phyloP scores from a whole-genome alignment of 1,140 invertebrate genomes.

The Drosophila bipectinata region DNA sequence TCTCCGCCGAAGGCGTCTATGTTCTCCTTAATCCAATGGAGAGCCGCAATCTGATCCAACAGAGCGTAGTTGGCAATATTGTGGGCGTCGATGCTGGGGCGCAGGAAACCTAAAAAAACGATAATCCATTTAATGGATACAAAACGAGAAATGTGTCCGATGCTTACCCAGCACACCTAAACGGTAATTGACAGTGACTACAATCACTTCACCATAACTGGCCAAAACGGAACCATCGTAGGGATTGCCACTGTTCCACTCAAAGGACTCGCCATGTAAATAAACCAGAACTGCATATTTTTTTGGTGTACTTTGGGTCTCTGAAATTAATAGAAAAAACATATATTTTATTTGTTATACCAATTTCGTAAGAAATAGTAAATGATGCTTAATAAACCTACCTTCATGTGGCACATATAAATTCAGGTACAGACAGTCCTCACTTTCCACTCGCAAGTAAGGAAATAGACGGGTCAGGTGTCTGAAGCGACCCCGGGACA shows the following conservation, averaged over 20 bases:
- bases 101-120: constrained; percentile 89
- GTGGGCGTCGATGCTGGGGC: constrained; percentile 89
- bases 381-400: constrained; percentile 79
- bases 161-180: constrained; percentile 93
- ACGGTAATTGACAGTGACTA: constrained; percentile 96
- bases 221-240: constrained; percentile 95
- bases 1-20: constrained; percentile 94
- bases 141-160: not conserved
- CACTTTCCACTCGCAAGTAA: constrained; percentile 91
- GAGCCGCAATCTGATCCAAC: constrained; percentile 93
- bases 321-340: constrained; percentile 13
- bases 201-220: constrained; percentile 94
- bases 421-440: constrained; percentile 97
- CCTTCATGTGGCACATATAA: constrained; percentile 93
- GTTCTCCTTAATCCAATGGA: constrained; percentile 95
- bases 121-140: not conserved
- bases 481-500: constrained; percentile 87
- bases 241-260: constrained; percentile 96
- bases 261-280: constrained; percentile 96
- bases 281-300: constrained; percentile 93
- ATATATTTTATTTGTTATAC: not conserved
- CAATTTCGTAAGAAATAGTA: not conserved
- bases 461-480: constrained; percentile 89
- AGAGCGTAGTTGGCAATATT: constrained; percentile 94
- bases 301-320: constrained; percentile 12